These are phyloP conservation scores for Platycheirus rosarum DNA, from an alignment of 2,888 invertebrate genomes.

Conservation along the genomic window DNA sequence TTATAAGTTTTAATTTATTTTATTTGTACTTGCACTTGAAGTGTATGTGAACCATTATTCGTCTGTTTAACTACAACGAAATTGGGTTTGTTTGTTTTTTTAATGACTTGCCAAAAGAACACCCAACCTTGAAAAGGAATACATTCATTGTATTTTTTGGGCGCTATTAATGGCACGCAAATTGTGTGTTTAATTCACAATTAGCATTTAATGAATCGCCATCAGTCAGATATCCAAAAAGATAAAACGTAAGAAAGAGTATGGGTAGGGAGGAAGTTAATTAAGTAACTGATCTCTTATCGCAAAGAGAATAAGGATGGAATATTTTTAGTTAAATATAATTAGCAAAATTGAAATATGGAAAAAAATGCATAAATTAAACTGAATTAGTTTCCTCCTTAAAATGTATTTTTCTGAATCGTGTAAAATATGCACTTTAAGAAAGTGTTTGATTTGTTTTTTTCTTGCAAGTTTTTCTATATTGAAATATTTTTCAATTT, in stretches of 20 bases:
- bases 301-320: not conserved
- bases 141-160: not conserved
- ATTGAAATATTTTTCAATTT: too few relatives aligned
- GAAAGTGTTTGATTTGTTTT: too few relatives aligned
- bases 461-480: too few relatives aligned
- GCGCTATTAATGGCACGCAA: constrained; percentile 19
- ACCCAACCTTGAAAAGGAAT: constrained; percentile 7
- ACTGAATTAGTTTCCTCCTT: too few relatives aligned
- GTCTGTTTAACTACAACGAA: not conserved
- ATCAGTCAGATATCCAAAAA: not conserved
- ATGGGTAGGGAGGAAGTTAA: constrained; percentile 4
- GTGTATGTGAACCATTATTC: not conserved
- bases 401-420: too few relatives aligned
- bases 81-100: constrained; percentile 14
- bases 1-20: constrained; percentile 13
- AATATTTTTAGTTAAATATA: not conserved
- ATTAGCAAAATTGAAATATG: too few relatives aligned
- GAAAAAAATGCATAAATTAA: too few relatives aligned
- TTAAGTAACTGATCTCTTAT: not conserved
- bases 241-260: not conserved
- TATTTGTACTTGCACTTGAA: not conserved
- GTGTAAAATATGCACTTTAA: too few relatives aligned
- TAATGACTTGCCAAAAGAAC: constrained; percentile 27
- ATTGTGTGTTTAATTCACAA: constrained; percentile 16
- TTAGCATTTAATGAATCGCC: not conserved